Evolutionary conservation across 2,113 vertebrate genomes (phyloP).

Genomic region (Cromileptes altivelis): DNA sequence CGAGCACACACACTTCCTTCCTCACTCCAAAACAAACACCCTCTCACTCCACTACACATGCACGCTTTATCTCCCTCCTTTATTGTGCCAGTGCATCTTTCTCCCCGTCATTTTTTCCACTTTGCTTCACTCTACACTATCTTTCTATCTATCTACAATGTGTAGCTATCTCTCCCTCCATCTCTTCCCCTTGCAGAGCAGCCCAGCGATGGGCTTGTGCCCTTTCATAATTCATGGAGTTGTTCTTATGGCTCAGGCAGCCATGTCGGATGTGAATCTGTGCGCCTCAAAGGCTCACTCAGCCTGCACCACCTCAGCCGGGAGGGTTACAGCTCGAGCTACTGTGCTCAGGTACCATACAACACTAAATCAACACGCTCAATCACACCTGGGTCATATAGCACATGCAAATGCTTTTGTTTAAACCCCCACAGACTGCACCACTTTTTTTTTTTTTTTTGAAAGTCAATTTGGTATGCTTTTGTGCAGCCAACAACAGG

Average conservation of each 20-base stretch:
- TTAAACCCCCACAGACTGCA: background rate
- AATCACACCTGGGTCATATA: constrained; percentile 39
- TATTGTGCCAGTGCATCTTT: constrained; percentile 46
- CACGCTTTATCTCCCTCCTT: constrained; percentile 40
- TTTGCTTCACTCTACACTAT: constrained; percentile 55
- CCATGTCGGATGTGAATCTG: constrained; percentile 77
- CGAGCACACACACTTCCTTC: constrained; percentile 29
- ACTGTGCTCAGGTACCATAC: constrained; percentile 51
- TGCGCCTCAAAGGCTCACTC: constrained; percentile 70
- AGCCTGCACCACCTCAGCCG: constrained; percentile 47
- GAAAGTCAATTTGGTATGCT: background rate
- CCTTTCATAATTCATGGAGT: constrained; percentile 82
- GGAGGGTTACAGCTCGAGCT: constrained; percentile 40
- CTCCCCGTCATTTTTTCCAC: constrained; percentile 48
- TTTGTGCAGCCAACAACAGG: background rate
- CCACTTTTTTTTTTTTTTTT: background rate
- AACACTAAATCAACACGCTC: constrained; percentile 49
- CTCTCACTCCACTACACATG: constrained; percentile 64
- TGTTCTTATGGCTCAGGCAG: constrained; percentile 77
- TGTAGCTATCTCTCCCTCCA: constrained; percentile 52
- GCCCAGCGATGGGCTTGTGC: constrained; percentile 64
- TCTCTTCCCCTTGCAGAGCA: constrained; percentile 39
- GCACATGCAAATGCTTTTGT: constrained; percentile 38
- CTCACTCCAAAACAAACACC: constrained; percentile 65
- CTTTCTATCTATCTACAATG: constrained; percentile 52